phyloP scores from a whole-genome alignment of 1,140 invertebrate species.

The Scaptomyza graminum region DNA sequence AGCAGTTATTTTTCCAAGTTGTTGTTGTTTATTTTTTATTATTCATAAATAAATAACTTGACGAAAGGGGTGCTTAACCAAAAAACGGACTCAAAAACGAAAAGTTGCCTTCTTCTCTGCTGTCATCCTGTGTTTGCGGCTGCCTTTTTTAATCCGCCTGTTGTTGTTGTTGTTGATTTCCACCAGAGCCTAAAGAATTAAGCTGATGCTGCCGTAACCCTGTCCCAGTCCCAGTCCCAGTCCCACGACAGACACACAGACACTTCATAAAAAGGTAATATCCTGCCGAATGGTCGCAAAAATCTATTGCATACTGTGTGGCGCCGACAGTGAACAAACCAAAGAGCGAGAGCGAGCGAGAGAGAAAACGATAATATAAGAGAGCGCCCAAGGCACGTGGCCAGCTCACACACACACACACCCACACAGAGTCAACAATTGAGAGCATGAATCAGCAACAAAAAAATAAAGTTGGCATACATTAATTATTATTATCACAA shows the following conservation, averaged over 20 bases:
- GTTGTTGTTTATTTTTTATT: constrained; percentile 33
- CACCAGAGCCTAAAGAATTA: constrained; percentile 58
- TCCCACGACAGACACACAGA: background rate
- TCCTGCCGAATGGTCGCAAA: constrained; percentile 2
- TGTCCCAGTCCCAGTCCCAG: constrained; percentile 8
- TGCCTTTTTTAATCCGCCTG: constrained; percentile 65
- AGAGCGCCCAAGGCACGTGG: constrained; percentile 27
- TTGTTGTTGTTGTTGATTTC: constrained; percentile 15
- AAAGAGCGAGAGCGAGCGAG: background rate
- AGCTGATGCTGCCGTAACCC: constrained; percentile 10
- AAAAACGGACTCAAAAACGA: background rate
- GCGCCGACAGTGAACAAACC: background rate
- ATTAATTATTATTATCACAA: constrained; percentile 37
- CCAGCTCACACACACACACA: background rate
- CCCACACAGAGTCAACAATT: background rate
- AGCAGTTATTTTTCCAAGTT: background rate
- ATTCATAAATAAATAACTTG: constrained; percentile 24
- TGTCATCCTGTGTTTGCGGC: constrained; percentile 64
- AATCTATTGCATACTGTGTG: constrained; percentile 39
- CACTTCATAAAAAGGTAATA: background rate
- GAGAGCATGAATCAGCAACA: constrained; percentile 20
- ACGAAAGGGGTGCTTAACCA: constrained; percentile 34
- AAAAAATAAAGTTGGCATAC: constrained; percentile 10
- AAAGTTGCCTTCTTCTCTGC: background rate
- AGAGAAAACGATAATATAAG: background rate